Conservation (phyloP, 2,797 vertebrate species). For the Syngnathus acus region DNA sequence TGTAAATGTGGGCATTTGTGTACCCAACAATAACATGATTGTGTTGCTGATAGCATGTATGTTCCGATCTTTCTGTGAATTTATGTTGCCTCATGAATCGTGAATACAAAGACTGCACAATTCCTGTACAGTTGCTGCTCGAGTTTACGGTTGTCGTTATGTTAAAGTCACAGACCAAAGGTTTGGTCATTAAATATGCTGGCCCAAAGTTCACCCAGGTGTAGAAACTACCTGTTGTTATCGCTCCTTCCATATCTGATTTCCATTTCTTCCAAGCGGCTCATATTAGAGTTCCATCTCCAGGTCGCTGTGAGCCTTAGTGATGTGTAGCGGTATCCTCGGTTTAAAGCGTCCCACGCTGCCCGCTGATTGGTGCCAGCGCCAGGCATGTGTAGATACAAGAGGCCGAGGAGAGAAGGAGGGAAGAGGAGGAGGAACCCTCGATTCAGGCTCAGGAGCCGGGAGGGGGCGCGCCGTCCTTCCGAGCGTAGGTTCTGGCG, state of each 20-base stretch:
- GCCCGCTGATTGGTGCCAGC: slow-evolving; percentile 69
- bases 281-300: slow-evolving; percentile 13
- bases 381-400: slow-evolving; percentile 58
- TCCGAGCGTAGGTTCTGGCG: slow-evolving; percentile 62
- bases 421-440: slow-evolving; percentile 43
- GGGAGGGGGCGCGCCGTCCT: slow-evolving; percentile 41
- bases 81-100: not conserved
- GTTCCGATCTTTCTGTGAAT: not conserved
- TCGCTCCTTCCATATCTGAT: not conserved
- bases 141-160: not conserved
- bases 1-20: not conserved
- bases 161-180: not conserved
- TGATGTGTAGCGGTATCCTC: slow-evolving; percentile 37
- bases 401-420: slow-evolving; percentile 43
- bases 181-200: not conserved
- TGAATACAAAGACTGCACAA: not conserved
- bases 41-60: not conserved
- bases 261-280: not conserved
- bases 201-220: not conserved
- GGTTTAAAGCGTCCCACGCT: slow-evolving; percentile 76
- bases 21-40: not conserved
- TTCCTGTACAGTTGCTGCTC: not conserved
- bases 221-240: not conserved
- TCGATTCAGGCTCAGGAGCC: slow-evolving; percentile 43
- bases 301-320: slow-evolving; percentile 17